A percentile compares a stretch with the other conserved stretches of the same genome.
Conservation (phyloP, 2,797 vertebrate species). For the Nannoperca obscura region DNA sequence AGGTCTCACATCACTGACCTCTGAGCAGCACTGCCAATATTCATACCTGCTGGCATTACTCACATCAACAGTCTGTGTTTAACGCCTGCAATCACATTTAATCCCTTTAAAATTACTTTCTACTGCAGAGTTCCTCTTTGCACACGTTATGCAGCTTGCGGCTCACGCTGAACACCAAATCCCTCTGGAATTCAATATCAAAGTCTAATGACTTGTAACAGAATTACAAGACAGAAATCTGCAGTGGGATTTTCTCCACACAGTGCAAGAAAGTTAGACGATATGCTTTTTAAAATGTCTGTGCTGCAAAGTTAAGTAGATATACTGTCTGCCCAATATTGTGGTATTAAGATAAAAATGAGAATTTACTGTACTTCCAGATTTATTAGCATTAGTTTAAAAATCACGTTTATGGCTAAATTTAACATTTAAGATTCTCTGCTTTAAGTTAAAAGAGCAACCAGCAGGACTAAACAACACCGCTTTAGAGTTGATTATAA, state of each 20-base stretch:
- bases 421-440: background rate
- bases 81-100: constrained; percentile 4
- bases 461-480: background rate
- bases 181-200: constrained; percentile 38
- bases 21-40: background rate
- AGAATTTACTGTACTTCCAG: background rate
- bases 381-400: background rate
- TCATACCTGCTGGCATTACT: constrained; percentile 18
- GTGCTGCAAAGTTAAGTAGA: too few relatives aligned
- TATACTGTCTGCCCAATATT: background rate
- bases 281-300: too few relatives aligned
- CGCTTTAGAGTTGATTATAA: background rate
- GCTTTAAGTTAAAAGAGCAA: background rate
- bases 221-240: constrained; percentile 48
- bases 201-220: constrained; percentile 19
- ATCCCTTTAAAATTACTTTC: background rate
- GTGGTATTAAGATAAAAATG: accelerated
- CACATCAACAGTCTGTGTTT: background rate
- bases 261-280: background rate
- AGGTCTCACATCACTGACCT: background rate
- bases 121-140: constrained; percentile 4
- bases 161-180: constrained; percentile 26
- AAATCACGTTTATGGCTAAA: background rate
- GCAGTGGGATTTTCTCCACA: constrained; percentile 21
- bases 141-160: background rate